Base-by-base conservation (phyloP, 2,888 invertebrate species). In the Villa cingulata region DNA sequence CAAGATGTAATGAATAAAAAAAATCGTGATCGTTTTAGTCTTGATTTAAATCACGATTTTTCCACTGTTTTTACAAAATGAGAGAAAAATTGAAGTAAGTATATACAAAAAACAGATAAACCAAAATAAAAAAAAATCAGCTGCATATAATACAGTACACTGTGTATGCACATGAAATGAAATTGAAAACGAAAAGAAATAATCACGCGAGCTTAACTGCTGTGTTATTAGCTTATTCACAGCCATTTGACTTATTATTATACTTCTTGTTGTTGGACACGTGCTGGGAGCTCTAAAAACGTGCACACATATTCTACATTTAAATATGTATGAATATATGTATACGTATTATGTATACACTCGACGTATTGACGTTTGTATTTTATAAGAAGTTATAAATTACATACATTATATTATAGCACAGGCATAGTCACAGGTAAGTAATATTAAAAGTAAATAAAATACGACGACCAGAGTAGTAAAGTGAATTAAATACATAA, bases 221-320 rank as follows among this genome's bases (percentile, higher is more conserved):
- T 43, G 46, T 48, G 46, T 48, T 51, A 51, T 51, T 51, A 51
- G 48, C 48, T 41, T 42, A 48, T 48, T 51, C 48, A 45, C 37
- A 23, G 43, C 48, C 45, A 3, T 42, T 20, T 37, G 40, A 48
- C 39, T 44, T 32, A 32, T 32, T 32, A 45, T 51, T 50, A 51
- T 51, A 48, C 48, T 51, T 51, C 51, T 51, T 42, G 48, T 40
- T 38, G 45, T 51, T 46, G 48, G 51, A 48, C 51, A 51, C 51
- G 51, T 51, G 51, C 51, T 51, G 51, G 41, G 51, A 45, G 39
- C 29, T 9, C 7, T 12, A 9, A 32, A 14, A n/a, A n/a, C n/a
- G 12, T 12, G 12, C 1, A 32, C 12, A 32, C 3, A 12, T 12
- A 12, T 12, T 32, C 4, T 32, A 12, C 12, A 32, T 32, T 32